Base-by-base conservation (phyloP, 2,113 vertebrate genomes). In the Megaceryle maxima region DNA sequence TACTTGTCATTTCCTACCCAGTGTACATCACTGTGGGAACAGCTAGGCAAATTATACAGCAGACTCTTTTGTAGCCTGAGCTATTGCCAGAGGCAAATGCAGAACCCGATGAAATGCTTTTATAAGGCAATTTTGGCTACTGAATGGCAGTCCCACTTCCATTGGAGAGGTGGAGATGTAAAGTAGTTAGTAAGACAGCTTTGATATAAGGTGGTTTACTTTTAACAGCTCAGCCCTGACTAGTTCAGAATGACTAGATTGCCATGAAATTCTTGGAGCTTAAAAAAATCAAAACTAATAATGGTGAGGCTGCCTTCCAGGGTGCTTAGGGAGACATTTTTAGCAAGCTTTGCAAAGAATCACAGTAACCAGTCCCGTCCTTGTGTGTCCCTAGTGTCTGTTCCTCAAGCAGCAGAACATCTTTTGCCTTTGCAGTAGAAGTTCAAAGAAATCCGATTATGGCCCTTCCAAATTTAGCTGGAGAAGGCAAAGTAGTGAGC, bases 141-240 rank as follows among this genome's bases (percentile, higher is more conserved):
- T 82, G 62, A 92, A 35, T 92, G 66, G 41, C 83, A 91, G 69
- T 57, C 62, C 39, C 43, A 53, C 77, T 90, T 95, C 73, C 83
- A 76, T 4, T 53, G 81, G 74, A 94, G 44, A 87, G 81, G 66
- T 14, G 33, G 51, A 64, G 72, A 83, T 90, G 56, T 64, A 73
- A 64, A 86, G 67, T 9, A 88, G 79, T 68, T 59, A 35, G 44
- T 57, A 92, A 88, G 82, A 35, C 20, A 64, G 72, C 83, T 95
- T 92, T 95, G 76, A 83, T 63, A 73, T 81, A 48, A 92, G 79
- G 48, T 78, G 48, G 18, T 80, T 95, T 89, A 78, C 83, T 94
- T 89, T 94, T 35, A 93, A 46, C 69, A 68, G 72, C 66, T 93
- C 69, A 87, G 80, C 62, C 57, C 1, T 0, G 44, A 66, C 73